A percentile compares a stretch with the other conserved stretches of the same genome.
Conservation (phyloP, 2,888 invertebrate species). For the Lymantria monacha region DNA sequence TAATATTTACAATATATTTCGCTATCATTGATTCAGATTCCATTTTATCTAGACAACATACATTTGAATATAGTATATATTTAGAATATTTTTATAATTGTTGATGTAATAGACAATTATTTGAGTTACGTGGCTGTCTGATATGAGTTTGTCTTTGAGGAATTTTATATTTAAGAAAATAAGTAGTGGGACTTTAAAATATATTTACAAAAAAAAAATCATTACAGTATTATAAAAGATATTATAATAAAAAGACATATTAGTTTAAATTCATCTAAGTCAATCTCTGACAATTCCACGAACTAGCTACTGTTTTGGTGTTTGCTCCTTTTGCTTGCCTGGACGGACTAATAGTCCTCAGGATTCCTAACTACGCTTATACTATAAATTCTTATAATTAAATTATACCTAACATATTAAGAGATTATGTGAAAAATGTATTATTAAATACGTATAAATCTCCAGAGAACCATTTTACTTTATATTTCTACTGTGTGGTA, state of each 20-base stretch:
- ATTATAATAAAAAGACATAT: neutral
- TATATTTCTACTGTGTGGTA: too few relatives aligned
- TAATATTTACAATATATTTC: slow-evolving; percentile 35
- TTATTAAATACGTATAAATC: too few relatives aligned
- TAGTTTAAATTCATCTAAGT: slow-evolving; percentile 48
- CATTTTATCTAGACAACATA: slow-evolving; percentile 38
- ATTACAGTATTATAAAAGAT: neutral
- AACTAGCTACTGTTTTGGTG: slow-evolving; percentile 79
- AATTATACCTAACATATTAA: too few relatives aligned
- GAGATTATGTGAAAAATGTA: too few relatives aligned
- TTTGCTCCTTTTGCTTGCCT: slow-evolving; percentile 75
- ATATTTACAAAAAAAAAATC: neutral
- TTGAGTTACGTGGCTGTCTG: slow-evolving; percentile 33
- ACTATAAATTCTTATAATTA: slow-evolving; percentile 6
- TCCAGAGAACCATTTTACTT: too few relatives aligned
- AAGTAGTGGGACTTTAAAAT: neutral
- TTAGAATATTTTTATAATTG: slow-evolving; percentile 58
- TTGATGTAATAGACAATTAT: slow-evolving; percentile 73
- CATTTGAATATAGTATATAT: slow-evolving; percentile 43
- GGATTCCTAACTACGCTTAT: slow-evolving; percentile 61
- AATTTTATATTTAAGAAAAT: slow-evolving; percentile 13
- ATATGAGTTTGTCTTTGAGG: slow-evolving; percentile 22
- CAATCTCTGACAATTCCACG: slow-evolving; percentile 45
- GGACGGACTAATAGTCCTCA: slow-evolving; percentile 76
- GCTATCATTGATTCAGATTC: slow-evolving; percentile 32